Base-by-base conservation (phyloP, 2,888 invertebrate species). In the Agrochola lota region DNA sequence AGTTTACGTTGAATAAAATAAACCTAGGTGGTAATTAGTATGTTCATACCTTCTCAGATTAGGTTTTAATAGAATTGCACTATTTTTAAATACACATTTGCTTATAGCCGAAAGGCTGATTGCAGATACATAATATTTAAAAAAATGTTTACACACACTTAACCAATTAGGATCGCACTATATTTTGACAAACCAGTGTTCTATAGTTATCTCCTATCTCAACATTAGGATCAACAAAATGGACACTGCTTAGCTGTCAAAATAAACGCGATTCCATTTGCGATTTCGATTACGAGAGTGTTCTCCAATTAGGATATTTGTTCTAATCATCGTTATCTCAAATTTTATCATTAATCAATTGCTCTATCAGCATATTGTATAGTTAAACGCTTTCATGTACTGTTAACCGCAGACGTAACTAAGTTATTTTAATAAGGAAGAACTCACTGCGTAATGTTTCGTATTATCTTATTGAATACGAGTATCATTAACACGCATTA, bases 331-430 rank as follows among this genome's bases (percentile, higher is more conserved):
- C 35, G 49, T 74, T 63, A 43, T 80, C 46, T 55, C 8, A 23
- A 66, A 67, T 49, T 6, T 63, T 64, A 63, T 69, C 46, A 52
- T 35, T 60, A 70, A 74, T 74, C 77, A 72, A 57, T 43, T 60
- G 43, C 46, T 9, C 23, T 78, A 75, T 78, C 49, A 62, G 52
- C n/a, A 64, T 15, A n/a, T 49, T 55, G 20, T 46, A 40, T 11
- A 49, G 35, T 68, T 67, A 59, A 70, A 81, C 69, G 75, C 35
- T 74, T 86, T 88, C 84, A 88, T 75, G 88, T 87, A 85, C 85
- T 87, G 85, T 78, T 90, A 82, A 89, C 83, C 74, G 64, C 79
- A 74, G 70, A 79, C 80, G 84, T 83, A 89, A 84, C 82, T 72
- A 46, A 78, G 60, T 71, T n/a, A 85, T 85, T 84, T 85, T 87